Percentiles rank a stretch among this genome's conserved stretches.
These are phyloP conservation scores for Solen grandis DNA, from an alignment of 1,140 invertebrate genomes.

Conservation along the genomic window DNA sequence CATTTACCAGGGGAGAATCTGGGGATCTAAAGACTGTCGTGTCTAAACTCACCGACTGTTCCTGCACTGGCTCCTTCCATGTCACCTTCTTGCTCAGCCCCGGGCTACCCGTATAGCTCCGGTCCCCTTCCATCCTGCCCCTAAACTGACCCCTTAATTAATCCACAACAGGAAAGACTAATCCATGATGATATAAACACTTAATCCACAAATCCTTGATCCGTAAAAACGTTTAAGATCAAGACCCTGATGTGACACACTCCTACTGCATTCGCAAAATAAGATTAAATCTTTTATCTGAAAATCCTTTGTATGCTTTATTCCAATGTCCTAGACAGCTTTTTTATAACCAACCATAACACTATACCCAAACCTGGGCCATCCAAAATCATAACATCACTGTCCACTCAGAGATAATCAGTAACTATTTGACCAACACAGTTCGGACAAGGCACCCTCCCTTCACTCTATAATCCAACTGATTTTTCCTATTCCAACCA, in stretches of 20 bases:
- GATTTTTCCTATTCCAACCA: conserved; percentile 9
- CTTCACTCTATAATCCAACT: not conserved
- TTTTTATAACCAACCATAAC: too few species aligned
- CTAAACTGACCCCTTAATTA: not conserved
- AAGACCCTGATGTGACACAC: too few species aligned
- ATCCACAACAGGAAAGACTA: too few species aligned
- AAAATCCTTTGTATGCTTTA: too few species aligned
- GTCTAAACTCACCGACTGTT: conserved; percentile 53
- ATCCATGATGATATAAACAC: too few species aligned
- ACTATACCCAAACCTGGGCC: not conserved
- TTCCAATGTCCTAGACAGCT: too few species aligned
- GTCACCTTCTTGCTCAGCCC: conserved; percentile 68
- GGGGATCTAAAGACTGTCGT: too few species aligned
- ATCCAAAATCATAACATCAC: not conserved
- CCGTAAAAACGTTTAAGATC: too few species aligned
- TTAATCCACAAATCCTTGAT: too few species aligned
- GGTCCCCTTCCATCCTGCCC: conserved; percentile 47
- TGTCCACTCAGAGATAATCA: not conserved
- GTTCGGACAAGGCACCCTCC: not conserved
- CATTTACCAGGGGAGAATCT: too few species aligned
- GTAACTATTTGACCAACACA: not conserved
- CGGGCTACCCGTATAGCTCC: conserved; percentile 58
- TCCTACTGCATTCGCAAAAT: too few species aligned
- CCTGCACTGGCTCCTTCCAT: conserved; percentile 69
- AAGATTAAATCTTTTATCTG: too few species aligned